phyloP scores from a whole-genome alignment of 2,888 invertebrate genomes.

The Diachrysia chrysitis region DNA sequence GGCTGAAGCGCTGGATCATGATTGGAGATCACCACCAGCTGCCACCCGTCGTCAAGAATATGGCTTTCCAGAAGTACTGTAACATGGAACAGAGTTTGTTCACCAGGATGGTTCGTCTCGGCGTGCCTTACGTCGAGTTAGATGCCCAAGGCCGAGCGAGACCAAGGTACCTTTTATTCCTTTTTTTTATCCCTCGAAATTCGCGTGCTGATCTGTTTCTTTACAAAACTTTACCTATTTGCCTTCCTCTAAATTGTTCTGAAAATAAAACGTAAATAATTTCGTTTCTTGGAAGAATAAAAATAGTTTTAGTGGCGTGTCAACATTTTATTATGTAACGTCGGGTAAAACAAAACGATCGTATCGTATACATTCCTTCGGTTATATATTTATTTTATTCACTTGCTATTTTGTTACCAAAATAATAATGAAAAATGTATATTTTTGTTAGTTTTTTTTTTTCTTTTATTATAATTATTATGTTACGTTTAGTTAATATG shows the following conservation, averaged over 20 bases:
- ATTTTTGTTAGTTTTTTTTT: too few species aligned
- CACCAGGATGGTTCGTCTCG: conserved; percentile 97
- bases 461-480: too few species aligned
- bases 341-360: neutral
- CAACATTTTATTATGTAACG: neutral
- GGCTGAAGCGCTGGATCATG: conserved; percentile 99
- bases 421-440: too few species aligned
- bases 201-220: neutral
- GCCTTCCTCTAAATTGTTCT: neutral
- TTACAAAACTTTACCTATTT: neutral
- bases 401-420: neutral
- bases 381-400: neutral
- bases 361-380: too few species aligned
- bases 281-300: neutral
- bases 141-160: conserved; percentile 99
- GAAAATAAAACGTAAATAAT: neutral
- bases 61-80: conserved; percentile 99
- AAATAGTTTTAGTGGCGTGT: neutral
- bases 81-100: conserved; percentile 99
- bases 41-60: conserved; percentile 99
- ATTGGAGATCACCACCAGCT: conserved; percentile 99
- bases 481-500: too few species aligned
- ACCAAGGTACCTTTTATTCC: conserved; percentile 89
- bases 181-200: neutral
- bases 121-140: conserved; percentile 98